Conservation (phyloP, 2,797 vertebrate genomes). For the Girardinus metallicus region DNA sequence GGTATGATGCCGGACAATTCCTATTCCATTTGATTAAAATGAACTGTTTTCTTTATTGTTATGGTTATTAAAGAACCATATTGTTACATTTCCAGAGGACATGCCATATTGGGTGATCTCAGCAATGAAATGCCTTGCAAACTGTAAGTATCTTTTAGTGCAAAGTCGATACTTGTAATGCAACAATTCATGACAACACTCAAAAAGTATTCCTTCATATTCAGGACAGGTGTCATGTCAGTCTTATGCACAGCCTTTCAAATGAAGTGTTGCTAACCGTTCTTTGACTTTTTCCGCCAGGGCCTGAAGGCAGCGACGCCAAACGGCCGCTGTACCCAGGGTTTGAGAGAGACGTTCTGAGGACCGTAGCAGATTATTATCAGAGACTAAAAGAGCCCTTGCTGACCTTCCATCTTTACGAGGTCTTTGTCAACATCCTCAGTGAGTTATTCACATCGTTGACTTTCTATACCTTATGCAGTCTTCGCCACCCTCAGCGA, state of each 20-base stretch:
- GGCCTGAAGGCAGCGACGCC: slow-evolving; percentile 80
- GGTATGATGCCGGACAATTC: slow-evolving; percentile 63
- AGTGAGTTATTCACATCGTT: slow-evolving; percentile 81
- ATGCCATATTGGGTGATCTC: slow-evolving; percentile 96
- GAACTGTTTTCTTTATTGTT: too few species aligned
- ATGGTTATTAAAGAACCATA: background rate
- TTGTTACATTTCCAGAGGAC: slow-evolving; percentile 72
- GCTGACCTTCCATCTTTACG: slow-evolving; percentile 92
- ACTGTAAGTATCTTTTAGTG: slow-evolving; percentile 86
- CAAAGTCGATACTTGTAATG: too few species aligned
- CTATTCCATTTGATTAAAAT: background rate
- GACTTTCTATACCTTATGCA: background rate
- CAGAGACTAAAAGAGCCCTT: slow-evolving; percentile 90
- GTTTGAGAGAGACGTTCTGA: slow-evolving; percentile 94
- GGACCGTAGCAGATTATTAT: slow-evolving; percentile 91
- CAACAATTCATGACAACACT: too few species aligned
- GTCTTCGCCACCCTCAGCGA: slow-evolving; percentile 5
- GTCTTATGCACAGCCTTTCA: background rate
- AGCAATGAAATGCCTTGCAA: slow-evolving; percentile 95
- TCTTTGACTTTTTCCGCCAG: slow-evolving; percentile 38
- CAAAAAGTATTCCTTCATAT: too few species aligned
- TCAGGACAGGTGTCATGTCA: background rate
- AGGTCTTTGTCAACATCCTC: slow-evolving; percentile 92
- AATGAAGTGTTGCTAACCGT: background rate
- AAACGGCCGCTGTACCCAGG: slow-evolving; percentile 90